A percentile compares a stretch with the other conserved stretches of the same genome.
phyloP scores from a whole-genome alignment of 2,888 invertebrate genomes.

The Hydrotaea diabolus region DNA sequence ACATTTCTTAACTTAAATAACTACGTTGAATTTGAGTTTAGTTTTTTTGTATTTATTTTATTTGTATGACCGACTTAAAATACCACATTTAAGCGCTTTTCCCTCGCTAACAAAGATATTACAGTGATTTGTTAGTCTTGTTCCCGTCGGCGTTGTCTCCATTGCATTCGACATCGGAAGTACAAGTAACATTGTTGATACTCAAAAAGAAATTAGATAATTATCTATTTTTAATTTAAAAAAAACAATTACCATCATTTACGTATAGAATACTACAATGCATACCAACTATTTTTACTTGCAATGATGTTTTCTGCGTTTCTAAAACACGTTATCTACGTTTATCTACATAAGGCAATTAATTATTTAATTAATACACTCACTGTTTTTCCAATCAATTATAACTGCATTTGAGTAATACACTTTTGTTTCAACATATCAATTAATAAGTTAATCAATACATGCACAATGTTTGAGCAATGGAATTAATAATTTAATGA shows the following conservation, averaged over 20 bases:
- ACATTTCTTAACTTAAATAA: constrained; percentile 7
- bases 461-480: not conserved
- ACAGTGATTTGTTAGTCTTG: constrained; percentile 3
- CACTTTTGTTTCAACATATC: not conserved
- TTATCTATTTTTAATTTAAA: not conserved
- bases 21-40: not conserved
- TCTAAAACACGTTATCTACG: not conserved
- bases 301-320: not conserved
- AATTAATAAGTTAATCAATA: too few relatives aligned
- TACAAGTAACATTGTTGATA: not conserved
- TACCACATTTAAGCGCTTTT: constrained; percentile 37
- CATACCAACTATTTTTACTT: not conserved
- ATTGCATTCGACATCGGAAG: not conserved
- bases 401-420: not conserved
- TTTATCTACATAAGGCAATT: constrained; percentile 7
- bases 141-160: too few relatives aligned
- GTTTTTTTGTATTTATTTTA: not conserved
- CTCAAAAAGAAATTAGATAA: not conserved
- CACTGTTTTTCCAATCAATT: too few relatives aligned
- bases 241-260: not conserved
- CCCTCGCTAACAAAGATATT: not conserved
- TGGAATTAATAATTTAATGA: not conserved
- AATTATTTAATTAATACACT: not conserved
- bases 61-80: constrained; percentile 7
- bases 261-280: too few relatives aligned